Percentiles rank a stretch among this genome's conserved stretches.
Conservation (phyloP, 2,113 vertebrate species). For the Pelobates fuscus region DNA sequence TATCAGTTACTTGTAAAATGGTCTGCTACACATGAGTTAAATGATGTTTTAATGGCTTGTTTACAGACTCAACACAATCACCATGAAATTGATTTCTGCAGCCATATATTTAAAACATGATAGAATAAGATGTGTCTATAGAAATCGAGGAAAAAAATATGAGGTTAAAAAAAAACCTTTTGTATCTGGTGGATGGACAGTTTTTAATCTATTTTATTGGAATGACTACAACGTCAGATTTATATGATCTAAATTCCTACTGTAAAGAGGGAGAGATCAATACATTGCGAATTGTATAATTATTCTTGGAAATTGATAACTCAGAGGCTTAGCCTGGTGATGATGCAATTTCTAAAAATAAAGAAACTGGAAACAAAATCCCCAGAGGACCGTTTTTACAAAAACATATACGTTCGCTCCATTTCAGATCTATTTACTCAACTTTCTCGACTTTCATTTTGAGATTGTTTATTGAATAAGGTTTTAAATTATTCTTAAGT, state of each 20-base stretch:
- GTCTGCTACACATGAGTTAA: slow-evolving; percentile 81
- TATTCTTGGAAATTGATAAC: slow-evolving; percentile 18
- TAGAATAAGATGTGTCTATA: slow-evolving; percentile 58
- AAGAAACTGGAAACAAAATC: slow-evolving; percentile 18
- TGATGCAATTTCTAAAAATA: slow-evolving; percentile 37
- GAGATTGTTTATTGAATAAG: too few relatives aligned
- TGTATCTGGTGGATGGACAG: slow-evolving; percentile 45
- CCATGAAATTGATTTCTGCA: slow-evolving; percentile 85
- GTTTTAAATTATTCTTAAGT: too few relatives aligned
- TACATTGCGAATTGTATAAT: slow-evolving; percentile 1
- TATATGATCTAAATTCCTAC: slow-evolving; percentile 49
- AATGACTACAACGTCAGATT: slow-evolving; percentile 51
- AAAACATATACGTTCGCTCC: too few relatives aligned
- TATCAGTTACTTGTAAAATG: slow-evolving; percentile 88
- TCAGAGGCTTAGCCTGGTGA: slow-evolving; percentile 4
- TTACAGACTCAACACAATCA: slow-evolving; percentile 79
- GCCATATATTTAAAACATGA: slow-evolving; percentile 67
- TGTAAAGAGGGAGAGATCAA: slow-evolving; percentile 25
- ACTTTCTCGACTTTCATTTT: too few relatives aligned
- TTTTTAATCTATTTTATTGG: slow-evolving; percentile 56
- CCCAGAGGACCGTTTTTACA: background rate
- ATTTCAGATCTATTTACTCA: too few relatives aligned
- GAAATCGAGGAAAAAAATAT: slow-evolving; percentile 55
- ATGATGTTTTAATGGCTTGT: slow-evolving; percentile 75
- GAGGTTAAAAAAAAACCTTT: background rate